Conservation (phyloP, 2,888 invertebrate genomes). For the Nephrotoma guestfalica region DNA sequence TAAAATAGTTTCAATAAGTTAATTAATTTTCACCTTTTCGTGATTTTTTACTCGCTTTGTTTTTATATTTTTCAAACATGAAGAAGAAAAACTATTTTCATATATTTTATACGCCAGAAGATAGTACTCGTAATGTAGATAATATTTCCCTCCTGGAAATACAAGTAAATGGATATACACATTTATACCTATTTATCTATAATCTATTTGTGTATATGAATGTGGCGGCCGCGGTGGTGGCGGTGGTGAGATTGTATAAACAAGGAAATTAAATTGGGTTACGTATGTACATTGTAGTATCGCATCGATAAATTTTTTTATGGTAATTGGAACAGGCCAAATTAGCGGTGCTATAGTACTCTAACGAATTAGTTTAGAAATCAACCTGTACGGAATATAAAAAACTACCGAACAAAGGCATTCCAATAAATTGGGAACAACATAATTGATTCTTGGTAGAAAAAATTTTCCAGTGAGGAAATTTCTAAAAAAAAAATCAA, state of each 20-base stretch:
- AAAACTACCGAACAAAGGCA: neutral
- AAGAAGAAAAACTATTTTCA: neutral
- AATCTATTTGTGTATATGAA: neutral
- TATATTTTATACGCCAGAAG: neutral
- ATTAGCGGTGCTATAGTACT: neutral
- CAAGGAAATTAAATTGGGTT: neutral
- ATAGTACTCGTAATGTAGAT: neutral
- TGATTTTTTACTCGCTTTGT: neutral
- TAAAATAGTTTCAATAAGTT: neutral
- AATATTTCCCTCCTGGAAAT: neutral
- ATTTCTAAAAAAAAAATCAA: neutral
- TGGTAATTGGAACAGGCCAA: neutral
- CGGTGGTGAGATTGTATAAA: neutral
- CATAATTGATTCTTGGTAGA: neutral
- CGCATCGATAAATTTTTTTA: neutral
- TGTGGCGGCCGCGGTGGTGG: neutral
- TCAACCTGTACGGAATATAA: neutral
- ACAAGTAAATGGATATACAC: neutral
- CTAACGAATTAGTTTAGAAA: neutral
- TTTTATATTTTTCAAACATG: neutral
- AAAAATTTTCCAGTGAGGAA: neutral
- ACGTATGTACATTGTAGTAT: neutral
- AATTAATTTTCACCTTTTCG: neutral
- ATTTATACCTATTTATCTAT: neutral
- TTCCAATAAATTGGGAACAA: neutral